Evolutionary conservation across 2,888 invertebrate species (phyloP), one percentile per base, ranked within the genome.

Genomic region (Limulus polyphemus): DNA sequence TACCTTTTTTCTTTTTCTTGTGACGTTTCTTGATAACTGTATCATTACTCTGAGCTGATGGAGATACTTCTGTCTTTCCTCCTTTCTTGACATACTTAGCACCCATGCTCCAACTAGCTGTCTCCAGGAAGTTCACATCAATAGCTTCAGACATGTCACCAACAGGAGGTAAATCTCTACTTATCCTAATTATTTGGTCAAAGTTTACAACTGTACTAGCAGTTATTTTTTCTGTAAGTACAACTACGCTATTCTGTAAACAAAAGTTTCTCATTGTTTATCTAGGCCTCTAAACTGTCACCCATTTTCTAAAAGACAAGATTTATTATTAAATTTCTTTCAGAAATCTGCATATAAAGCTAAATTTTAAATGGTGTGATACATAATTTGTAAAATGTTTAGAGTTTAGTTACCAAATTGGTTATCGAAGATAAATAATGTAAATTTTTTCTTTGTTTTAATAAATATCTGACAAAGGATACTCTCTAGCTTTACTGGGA

Each of bases 51-150:
- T 55, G 61, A 51, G 67, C 62, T 10, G 61, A 57, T 7, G 67
- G 60, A n/a, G 65, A 54, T 48, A 62, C 56, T 16, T 68, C 70
- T 1, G 62, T 51, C 58, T 67, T 67, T 3, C 63, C 65, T 10
- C 73, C 70, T 75, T 87, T 88, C 76, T 88, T 90, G 47, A 87
- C 86, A 59, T 91, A 87, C 77, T 92, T 94, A 3, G 90, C 87
- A n/a, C 88, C 88, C 80, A 89, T 87, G 74, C 88, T 84, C 87
- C 88, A 90, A 74, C 85, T 86, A 60, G 88, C 86, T 0, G 86
- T 84, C 75, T 97, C 95, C 56, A 97, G 77, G 7, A 84, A 83
- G 70, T 92, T 91, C 17, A 91, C 85, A 75, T 95, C 93, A 13
- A 78, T 69, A 17, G 72, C 72, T 3, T 62, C n/a, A 2, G 65